Evolutionary conservation across 2,797 vertebrate species (phyloP).

Genomic region (Peromyscus attwateri): DNA sequence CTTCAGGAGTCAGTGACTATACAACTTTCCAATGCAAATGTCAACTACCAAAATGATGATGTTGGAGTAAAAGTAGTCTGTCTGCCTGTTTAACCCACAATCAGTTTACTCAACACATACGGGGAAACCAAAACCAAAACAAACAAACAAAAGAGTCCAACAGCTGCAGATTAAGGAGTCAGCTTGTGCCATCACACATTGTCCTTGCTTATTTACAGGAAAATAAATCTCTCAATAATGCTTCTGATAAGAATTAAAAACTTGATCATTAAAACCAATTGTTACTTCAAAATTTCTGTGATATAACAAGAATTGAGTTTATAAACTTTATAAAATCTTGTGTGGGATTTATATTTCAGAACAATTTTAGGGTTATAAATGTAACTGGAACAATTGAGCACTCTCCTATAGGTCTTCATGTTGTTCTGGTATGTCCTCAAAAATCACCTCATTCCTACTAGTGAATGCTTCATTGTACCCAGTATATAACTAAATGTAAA

Average conservation of each 20-base stretch:
- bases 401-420: background rate
- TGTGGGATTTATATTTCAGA: background rate
- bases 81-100: background rate
- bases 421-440: accelerated
- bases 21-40: background rate
- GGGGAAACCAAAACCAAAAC: no score
- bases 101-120: background rate
- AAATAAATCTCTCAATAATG: background rate
- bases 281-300: no score
- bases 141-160: background rate
- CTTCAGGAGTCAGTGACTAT: background rate
- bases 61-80: background rate
- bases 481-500: background rate
- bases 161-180: background rate
- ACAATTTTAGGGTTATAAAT: background rate
- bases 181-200: background rate
- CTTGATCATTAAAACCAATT: no score
- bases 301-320: background rate
- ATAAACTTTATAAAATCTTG: background rate
- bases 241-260: background rate
- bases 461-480: background rate
- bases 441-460: background rate
- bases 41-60: background rate
- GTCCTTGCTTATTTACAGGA: background rate
- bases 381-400: no score